Base-by-base conservation (phyloP, 2,797 vertebrate species). In the Anomalospiza imberbis region DNA sequence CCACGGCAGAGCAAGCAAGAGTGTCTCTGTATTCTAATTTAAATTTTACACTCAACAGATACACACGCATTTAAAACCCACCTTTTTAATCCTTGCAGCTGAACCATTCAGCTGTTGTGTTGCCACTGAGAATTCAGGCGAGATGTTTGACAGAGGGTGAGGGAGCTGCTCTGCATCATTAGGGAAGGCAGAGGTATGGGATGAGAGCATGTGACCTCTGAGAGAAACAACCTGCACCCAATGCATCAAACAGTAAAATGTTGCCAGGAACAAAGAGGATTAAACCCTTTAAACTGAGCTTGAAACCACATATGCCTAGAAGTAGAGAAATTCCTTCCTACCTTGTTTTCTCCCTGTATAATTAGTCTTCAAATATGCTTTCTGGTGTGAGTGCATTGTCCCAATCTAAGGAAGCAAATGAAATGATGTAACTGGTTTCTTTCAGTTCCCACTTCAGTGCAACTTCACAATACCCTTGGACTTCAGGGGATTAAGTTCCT, bases 381-480 rank as follows among this genome's bases (percentile, higher is more conserved):
- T 80, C 90, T 83, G 75, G 76, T 78, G 81, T 88, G 78, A 95
- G 73, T 4, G 36, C 66, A 50, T 94, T 96, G 94, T 91, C 92
- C 91, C 90, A 70, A 6, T 72, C 58, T 81, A 63, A 91, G 57
- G 54, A 89, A 94, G 78, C 89, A 95, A 95, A 90, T 68, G 89
- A 95, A 79, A 89, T 97, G 96, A 96, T 95, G 93, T 97, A 95
- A 97, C 93, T 96, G 89, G 72, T 94, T 97, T 93, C 92, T 95
- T 95, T 96, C 89, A 91, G 70, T 90, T 95, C 94, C 89, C 95
- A 96, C 93, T 96, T 95, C 96, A 95, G 44, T 87, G 75, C 75
- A 94, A 61, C 88, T 89, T 95, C 92, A 93, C 86, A 93, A 91
- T 94, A 91, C 89, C 82, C 76, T 96, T 95, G 95, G 85, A 93